These are phyloP conservation scores for Orchesella cincta DNA, from an alignment of 1,140 invertebrate genomes.

Conservation along the genomic window DNA sequence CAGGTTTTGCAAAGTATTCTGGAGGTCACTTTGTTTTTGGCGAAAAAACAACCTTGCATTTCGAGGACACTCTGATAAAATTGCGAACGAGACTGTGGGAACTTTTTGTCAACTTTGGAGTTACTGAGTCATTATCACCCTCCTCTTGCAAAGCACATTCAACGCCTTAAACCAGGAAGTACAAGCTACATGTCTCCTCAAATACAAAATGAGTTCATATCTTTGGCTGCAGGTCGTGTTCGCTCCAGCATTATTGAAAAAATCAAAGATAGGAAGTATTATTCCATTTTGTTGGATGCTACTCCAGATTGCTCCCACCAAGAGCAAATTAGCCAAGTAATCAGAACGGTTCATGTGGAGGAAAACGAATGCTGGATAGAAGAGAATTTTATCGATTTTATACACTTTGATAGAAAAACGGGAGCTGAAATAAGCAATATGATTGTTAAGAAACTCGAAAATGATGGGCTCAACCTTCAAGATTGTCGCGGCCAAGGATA, in stretches of 20 bases:
- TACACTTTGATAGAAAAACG: slow-evolving; percentile 32
- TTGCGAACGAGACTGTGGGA: neutral
- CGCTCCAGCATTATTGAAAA: neutral
- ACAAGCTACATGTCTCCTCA: neutral
- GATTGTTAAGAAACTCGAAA: slow-evolving; percentile 45
- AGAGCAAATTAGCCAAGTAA: slow-evolving; percentile 51
- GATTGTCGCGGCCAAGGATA: slow-evolving; percentile 54
- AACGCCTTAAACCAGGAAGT: neutral
- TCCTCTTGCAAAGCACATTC: slow-evolving; percentile 6
- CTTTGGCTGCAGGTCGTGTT: neutral
- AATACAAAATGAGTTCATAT: slow-evolving; percentile 26
- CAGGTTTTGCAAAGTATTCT: neutral
- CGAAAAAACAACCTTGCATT: slow-evolving; percentile 27
- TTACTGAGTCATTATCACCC: neutral
- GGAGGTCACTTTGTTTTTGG: slow-evolving; percentile 22
- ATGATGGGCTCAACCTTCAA: slow-evolving; percentile 38
- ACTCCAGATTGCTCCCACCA: slow-evolving; percentile 51
- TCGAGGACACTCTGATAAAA: neutral
- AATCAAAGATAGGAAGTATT: slow-evolving; percentile 49
- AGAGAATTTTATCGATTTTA: slow-evolving; percentile 47
- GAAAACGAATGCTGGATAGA: slow-evolving; percentile 35
- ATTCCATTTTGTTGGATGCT: slow-evolving; percentile 51
- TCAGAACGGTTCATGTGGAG: slow-evolving; percentile 41
- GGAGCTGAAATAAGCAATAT: slow-evolving; percentile 25
- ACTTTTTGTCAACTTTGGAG: slow-evolving; percentile 1